Evolutionary conservation across 2,797 vertebrate species (phyloP).

Genomic region (Trematomus bernacchii): DNA sequence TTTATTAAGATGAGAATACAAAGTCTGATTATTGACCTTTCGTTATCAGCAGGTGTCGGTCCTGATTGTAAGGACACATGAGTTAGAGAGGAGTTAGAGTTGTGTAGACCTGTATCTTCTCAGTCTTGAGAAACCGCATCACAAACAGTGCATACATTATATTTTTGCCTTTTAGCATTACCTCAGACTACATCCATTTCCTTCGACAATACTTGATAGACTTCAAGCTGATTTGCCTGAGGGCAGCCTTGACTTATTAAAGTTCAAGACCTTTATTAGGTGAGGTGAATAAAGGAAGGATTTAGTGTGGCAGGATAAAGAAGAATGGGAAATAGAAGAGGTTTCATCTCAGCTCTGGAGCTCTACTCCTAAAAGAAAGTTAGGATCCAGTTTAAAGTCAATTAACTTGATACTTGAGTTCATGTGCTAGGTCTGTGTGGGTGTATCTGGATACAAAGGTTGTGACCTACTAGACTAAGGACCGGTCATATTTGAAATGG

Average conservation of each 20-base stretch:
- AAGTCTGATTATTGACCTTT: constrained; percentile 3
- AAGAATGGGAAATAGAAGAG: background rate
- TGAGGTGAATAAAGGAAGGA: constrained; percentile 14
- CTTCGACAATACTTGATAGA: constrained; percentile 14
- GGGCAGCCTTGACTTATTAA: background rate
- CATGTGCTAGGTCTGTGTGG: background rate
- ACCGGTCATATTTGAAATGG: background rate
- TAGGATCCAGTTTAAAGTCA: background rate
- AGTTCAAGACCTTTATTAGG: constrained; percentile 16
- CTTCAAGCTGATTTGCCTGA: background rate
- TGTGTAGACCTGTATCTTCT: background rate
- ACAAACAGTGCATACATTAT: constrained; percentile 2
- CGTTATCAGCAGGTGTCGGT: background rate
- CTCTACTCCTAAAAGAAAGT: background rate
- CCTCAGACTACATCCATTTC: background rate
- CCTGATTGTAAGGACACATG: background rate
- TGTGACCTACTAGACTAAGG: too few species aligned
- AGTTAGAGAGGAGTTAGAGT: background rate
- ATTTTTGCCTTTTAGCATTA: constrained; percentile 6
- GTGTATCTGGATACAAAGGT: background rate
- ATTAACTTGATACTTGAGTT: background rate
- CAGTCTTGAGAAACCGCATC: background rate
- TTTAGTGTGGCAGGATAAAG: constrained; percentile 29
- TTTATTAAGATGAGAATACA: background rate
- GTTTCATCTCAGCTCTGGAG: background rate